phyloP scores from a whole-genome alignment of 2,113 vertebrate genomes.

The Crypturellus undulatus region DNA sequence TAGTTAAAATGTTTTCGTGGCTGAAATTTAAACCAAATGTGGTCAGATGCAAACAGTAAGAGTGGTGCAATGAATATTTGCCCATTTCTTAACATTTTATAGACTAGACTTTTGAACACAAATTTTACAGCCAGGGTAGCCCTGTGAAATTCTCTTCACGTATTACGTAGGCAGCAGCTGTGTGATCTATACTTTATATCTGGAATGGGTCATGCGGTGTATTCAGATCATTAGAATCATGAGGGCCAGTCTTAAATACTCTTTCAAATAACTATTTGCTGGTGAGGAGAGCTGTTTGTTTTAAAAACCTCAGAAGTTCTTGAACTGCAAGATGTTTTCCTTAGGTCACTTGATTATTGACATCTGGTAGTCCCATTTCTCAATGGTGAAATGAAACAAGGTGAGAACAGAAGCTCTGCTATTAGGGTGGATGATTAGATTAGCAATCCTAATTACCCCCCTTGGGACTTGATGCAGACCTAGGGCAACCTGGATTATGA shows the following conservation, averaged over 20 bases:
- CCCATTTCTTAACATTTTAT: not conserved
- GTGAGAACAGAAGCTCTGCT: slow-evolving; percentile 80
- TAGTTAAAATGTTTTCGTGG: not conserved
- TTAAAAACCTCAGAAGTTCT: slow-evolving; percentile 37
- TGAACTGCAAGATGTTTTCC: slow-evolving; percentile 56
- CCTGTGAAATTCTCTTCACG: not conserved
- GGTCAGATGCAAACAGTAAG: not conserved
- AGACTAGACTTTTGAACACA: not conserved
- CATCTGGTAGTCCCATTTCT: slow-evolving; percentile 67
- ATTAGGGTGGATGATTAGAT: slow-evolving; percentile 82
- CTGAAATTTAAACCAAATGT: not conserved
- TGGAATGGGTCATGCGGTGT: not conserved
- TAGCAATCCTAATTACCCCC: slow-evolving; percentile 87
- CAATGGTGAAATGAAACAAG: slow-evolving; percentile 67
- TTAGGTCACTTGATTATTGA: slow-evolving; percentile 82
- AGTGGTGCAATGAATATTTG: not conserved
- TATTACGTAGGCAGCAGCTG: not conserved
- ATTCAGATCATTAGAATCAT: not conserved
- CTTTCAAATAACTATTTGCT: not conserved
- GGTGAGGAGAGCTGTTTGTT: not conserved
- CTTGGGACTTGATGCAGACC: slow-evolving; percentile 71
- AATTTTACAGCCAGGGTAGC: not conserved
- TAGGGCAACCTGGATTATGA: slow-evolving; percentile 66
- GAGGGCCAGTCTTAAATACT: not conserved
- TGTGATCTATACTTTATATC: not conserved